These are phyloP conservation scores for Aurelia sp. DNA, from an alignment of 30 jellyfish, hydroid and myxozoan genomes.

Conservation along the genomic window DNA sequence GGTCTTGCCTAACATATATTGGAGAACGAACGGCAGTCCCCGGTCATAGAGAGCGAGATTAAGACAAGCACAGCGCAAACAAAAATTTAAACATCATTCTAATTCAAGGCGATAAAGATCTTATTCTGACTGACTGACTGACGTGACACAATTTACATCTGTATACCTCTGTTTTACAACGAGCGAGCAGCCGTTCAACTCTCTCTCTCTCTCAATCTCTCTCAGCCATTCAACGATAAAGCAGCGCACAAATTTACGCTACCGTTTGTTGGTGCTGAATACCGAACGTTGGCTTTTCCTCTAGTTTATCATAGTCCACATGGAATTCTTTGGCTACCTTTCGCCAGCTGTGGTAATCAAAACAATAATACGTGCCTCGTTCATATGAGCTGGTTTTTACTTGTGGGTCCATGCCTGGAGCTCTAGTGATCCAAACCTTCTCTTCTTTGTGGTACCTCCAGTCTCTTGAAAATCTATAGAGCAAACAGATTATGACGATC, in stretches of 20 bases:
- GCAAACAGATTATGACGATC: background rate
- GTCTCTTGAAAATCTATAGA: constrained; percentile 84
- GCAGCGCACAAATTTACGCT: constrained; percentile 15
- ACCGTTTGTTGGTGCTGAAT: constrained; percentile 68
- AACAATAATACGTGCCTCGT: constrained; percentile 95
- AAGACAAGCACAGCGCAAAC: constrained; percentile 5
- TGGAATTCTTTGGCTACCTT: constrained; percentile 93
- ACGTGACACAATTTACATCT: constrained; percentile 52
- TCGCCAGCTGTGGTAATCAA: constrained; percentile 96
- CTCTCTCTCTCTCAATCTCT: no score
- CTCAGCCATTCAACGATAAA: no score
- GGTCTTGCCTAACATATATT: no score
- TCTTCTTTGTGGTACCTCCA: constrained; percentile 98
- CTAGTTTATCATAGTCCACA: constrained; percentile 95
- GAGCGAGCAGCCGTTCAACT: background rate
- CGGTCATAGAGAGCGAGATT: background rate
- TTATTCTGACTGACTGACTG: constrained; percentile 54
- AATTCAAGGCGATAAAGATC: constrained; percentile 43
- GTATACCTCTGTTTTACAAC: constrained; percentile 27
- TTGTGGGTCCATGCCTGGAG: constrained; percentile 99
- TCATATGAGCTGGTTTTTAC: constrained; percentile 91
- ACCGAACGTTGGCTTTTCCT: constrained; percentile 92
- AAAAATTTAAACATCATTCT: constrained; percentile 8
- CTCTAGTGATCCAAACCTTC: constrained; percentile 95
- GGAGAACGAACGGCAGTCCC: no score